Conservation (phyloP, 1,140 invertebrate species). For the Macrobrachium nipponense region DNA sequence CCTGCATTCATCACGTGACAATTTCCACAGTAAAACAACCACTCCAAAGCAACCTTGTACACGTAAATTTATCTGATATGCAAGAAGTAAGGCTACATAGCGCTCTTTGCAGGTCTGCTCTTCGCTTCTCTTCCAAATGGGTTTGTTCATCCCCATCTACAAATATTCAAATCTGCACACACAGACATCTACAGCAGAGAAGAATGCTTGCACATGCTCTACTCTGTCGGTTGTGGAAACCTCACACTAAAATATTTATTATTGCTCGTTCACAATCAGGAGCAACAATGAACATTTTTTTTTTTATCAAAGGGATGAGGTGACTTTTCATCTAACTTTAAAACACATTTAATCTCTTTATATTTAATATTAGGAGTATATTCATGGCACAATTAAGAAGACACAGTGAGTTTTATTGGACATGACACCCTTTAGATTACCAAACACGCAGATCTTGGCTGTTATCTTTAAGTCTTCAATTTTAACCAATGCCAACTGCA, state of each 20-base stretch:
- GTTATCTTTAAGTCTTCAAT: background rate
- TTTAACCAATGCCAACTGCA: background rate
- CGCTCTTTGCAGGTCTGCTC: conserved; percentile 23
- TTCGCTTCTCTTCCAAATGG: conserved; percentile 1
- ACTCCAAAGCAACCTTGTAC: conserved; percentile 39
- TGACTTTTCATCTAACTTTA: conserved; percentile 45
- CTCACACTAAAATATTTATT: conserved; percentile 32
- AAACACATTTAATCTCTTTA: conserved; percentile 48
- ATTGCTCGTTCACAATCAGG: conserved; percentile 29
- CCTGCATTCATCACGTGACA: conserved; percentile 24
- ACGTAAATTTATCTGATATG: conserved; percentile 55
- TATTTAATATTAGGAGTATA: conserved; percentile 60
- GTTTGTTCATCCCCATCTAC: conserved; percentile 17
- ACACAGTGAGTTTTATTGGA: conserved; percentile 65
- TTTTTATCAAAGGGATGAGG: background rate
- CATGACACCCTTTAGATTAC: conserved; percentile 53
- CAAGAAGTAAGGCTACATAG: conserved; percentile 58
- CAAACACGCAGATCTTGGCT: conserved; percentile 47
- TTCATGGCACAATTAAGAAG: conserved; percentile 65
- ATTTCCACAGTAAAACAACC: background rate
- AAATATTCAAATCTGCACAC: conserved; percentile 46
- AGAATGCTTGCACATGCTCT: conserved; percentile 32
- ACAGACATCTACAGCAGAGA: conserved; percentile 33
- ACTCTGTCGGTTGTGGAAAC: conserved; percentile 13
- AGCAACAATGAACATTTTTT: conserved; percentile 51